Base-by-base conservation (phyloP, 1,140 invertebrate genomes). In the Achroia grisella region DNA sequence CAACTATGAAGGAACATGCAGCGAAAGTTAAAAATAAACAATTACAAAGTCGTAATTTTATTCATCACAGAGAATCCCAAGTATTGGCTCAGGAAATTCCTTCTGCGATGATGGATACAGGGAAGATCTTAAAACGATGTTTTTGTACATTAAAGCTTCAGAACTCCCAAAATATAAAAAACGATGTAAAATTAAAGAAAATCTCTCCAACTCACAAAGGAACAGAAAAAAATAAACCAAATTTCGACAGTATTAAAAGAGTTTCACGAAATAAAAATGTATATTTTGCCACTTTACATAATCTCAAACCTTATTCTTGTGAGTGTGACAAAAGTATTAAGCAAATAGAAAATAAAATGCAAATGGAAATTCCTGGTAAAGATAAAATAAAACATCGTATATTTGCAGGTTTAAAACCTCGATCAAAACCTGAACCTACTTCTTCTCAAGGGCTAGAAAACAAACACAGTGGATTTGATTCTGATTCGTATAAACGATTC, bases 121-220 rank as follows among this genome's bases (percentile, higher is more conserved):
- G n/a, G n/a, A 13, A 35, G 13, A 8, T 15, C 17, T n/a, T 37
- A 5, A 37, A 37, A 37, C 15, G 14, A n/a, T 37, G 35, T n/a
- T 37, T 37, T n/a, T 37, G 35, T 37, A n/a, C 9, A 37, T 37
- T 37, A 37, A 37, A 37, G 17, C 8, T 23, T 17, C 35, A 37
- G 17, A 37, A 37, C 15, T 10, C 12, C 17, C 9, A n/a, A 23
- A 23, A 3, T 23, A 23, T 23, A 6, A 23, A 23, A 2, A 2
- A 3, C 6, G 17, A 23, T 2, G 6, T 3, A 23, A 23, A 23
- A 23, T 23, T 23, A 6, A 23, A 23, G n/a, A 23, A 23, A 23
- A 23, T 23, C 17, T 23, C 6, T 23, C 2, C 2, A 23, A 23
- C 17, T 23, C 6, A 6, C 17, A 23, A 23, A 23, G 6, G 2